Base-by-base conservation (phyloP, 1,140 invertebrate genomes). In the Philotrypesis tridentata region DNA sequence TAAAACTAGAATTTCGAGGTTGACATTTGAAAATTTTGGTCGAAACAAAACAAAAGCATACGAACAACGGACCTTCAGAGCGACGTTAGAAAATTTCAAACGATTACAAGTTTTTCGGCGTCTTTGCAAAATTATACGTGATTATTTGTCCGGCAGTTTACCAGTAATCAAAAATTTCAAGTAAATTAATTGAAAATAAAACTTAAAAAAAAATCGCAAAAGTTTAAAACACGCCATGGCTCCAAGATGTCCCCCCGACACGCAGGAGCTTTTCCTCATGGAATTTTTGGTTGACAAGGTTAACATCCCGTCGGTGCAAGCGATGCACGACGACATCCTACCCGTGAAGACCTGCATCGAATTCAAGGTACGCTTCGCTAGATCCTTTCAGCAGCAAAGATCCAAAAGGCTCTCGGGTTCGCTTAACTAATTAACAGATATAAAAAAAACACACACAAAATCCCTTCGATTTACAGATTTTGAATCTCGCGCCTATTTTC, bases 271-370 rank as follows among this genome's bases (percentile, higher is more conserved):
- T 11, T 91, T 91, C 82, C 79, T 92, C 1, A 84, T 91, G 40
- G 91, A 92, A 83, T 91, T 92, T 71, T 70, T 91, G n/a, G 86
- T 92, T 0, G 88, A 90, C 17, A 84, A 75, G 23, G 87, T 91
- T 0, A 88, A 89, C 65, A 86, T 92, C 23, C 87, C 89, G 5
- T 84, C 84, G 6, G 84, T 91, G 33, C 84, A 85, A n/a, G 89
- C 88, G 0, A 87, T 88, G 73, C 83, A 87, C 8, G 84, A 89
- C 0, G 86, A 89, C 4, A 70, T 87, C n/a, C 33, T 89, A 29
- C 84, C 85, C 0, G 82, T 86, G 0, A 86, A 65, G 65, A 91
- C 89, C 21, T 89, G 87, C 48, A 85, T 90, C 1, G 89, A 88
- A 14, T 91, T 91, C 83, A 88, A 89, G 83, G 90, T 91, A 79